Base-by-base conservation (phyloP, 2,888 invertebrate species). In the Lasioglossum pauxillum region DNA sequence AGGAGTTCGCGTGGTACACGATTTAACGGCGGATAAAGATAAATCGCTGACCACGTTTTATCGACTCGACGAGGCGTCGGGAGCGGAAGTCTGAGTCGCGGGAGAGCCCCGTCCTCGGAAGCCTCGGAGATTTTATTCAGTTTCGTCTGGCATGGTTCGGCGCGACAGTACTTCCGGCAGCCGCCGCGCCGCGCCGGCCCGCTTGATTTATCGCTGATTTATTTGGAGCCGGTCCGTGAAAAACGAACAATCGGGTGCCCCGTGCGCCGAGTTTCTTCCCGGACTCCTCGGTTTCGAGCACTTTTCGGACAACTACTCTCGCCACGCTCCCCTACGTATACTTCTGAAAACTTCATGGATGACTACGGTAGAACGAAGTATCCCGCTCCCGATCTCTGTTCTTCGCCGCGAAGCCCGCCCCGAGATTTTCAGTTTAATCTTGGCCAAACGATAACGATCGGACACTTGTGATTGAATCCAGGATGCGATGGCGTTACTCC, bases 191-290 rank as follows among this genome's bases (percentile, higher is more conserved):
- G 46, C 44, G 46, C 46, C 46, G 8, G 16, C 73, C 31, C 46
- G 46, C 75, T 75, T 86, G 86, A 87, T 87, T 87, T 87, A 86
- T 87, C 60, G 69, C 60, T 49, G 86, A 86, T 83, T 81, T 81
- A 83, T 83, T 83, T 81, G 78, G 31, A 78, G 60, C 64, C 71
- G 35, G 23, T 41, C 38, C 64, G n/a, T 60, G 77, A 74, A 67
- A 81, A 82, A 79, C 53, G 60, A 74, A 75, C 75, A 74, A 41
- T 38, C n/a, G 27, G n/a, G n/a, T 19, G 77, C 5, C 35, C 7
- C 67, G 19, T 16, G 5, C 53, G 23, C 16, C 67, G 8, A 35
- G 67, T 69, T 69, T 67, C 31, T 31, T 27, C 64, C 19, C 35
- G 19, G 10, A 4, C n/a, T 71, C 23, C 12, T 5, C 38, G 5